Percentiles rank a stretch among this genome's conserved stretches.
Conservation (phyloP, 2,888 invertebrate species). For the Cephus pulcher region DNA sequence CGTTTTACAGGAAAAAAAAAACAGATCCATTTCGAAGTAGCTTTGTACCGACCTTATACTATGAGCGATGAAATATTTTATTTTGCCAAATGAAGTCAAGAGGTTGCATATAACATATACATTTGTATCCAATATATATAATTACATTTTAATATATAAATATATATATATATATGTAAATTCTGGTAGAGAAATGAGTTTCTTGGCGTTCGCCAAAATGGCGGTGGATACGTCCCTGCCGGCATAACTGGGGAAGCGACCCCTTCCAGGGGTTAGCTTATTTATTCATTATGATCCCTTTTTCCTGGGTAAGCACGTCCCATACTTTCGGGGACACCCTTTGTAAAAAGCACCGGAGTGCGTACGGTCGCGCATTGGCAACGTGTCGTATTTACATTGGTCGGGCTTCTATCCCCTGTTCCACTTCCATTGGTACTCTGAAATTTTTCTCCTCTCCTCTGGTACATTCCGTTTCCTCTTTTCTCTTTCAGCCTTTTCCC, state of each 20-base stretch:
- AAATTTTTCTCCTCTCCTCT: neutral
- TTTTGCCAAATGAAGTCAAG: neutral
- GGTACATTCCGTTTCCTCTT: slow-evolving; percentile 7
- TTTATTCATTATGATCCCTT: slow-evolving; percentile 64
- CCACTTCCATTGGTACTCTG: slow-evolving; percentile 3
- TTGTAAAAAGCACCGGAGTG: slow-evolving; percentile 58
- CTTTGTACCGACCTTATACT: neutral
- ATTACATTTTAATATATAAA: no score
- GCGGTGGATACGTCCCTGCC: slow-evolving; percentile 49
- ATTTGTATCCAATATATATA: no score
- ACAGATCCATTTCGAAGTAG: neutral
- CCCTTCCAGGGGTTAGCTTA: slow-evolving; percentile 49
- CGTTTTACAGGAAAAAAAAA: neutral
- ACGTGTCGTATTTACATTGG: slow-evolving; percentile 61
- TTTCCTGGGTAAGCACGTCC: slow-evolving; percentile 53
- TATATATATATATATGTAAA: neutral
- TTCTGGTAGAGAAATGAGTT: neutral
- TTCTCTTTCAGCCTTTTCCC: slow-evolving; percentile 33
- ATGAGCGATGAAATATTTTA: neutral
- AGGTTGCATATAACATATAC: neutral
- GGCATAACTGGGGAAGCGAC: slow-evolving; percentile 8
- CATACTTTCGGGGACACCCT: slow-evolving; percentile 60
- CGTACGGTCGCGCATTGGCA: slow-evolving; percentile 58
- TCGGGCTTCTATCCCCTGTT: slow-evolving; percentile 20
- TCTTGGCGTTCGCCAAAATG: slow-evolving; percentile 59